Percentiles rank a stretch among this genome's conserved stretches.
Evolutionary conservation across 1,140 invertebrate genomes (phyloP).

Genomic region (Diorhabda elongata): DNA sequence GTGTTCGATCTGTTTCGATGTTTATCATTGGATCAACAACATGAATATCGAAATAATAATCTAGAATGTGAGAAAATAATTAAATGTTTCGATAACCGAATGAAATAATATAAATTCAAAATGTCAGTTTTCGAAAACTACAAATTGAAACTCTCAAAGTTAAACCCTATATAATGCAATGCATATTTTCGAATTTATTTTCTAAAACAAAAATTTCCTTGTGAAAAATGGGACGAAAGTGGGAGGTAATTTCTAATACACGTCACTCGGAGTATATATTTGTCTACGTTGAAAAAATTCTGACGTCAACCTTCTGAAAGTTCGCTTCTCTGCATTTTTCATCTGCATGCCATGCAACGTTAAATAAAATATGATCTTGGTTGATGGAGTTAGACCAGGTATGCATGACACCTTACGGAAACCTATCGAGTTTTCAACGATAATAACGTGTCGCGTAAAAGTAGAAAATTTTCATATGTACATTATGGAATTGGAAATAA

Average conservation of each 20-base stretch:
- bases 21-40: too few relatives aligned
- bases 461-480: background rate
- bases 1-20: too few relatives aligned
- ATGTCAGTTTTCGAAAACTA: too few relatives aligned
- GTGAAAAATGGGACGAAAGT: background rate
- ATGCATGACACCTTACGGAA: background rate
- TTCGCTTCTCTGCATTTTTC: background rate
- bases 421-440: background rate
- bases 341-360: background rate
- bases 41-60: too few relatives aligned
- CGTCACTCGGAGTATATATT: background rate
- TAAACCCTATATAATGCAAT: too few relatives aligned
- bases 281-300: background rate
- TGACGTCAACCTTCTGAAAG: background rate
- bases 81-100: too few relatives aligned
- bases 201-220: background rate
- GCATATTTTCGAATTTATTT: background rate
- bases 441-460: background rate
- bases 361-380: background rate
- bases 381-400: background rate
- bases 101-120: too few relatives aligned
- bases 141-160: too few relatives aligned
- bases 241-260: background rate
- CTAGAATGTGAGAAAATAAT: too few relatives aligned
- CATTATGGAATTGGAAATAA: too few relatives aligned